A percentile compares a stretch with the other conserved stretches of the same genome.
These are phyloP conservation scores for Heterocephalus glaber DNA, from an alignment of 2,113 vertebrate genomes.

Conservation along the genomic window DNA sequence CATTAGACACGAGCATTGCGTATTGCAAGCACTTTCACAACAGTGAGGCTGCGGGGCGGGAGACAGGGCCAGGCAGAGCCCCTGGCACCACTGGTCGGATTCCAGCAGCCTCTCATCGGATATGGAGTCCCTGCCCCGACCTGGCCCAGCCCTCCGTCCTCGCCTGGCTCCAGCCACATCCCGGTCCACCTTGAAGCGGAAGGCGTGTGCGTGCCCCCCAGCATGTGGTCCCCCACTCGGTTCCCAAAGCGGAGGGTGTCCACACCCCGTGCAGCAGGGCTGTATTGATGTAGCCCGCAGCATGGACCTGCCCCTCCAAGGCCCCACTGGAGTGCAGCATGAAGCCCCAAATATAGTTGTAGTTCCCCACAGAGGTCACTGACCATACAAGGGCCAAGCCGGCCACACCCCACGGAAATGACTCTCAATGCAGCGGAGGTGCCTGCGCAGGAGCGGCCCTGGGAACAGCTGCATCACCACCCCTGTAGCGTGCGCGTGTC, in stretches of 20 bases:
- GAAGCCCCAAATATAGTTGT: conserved; percentile 94
- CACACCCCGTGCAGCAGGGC: conserved; percentile 81
- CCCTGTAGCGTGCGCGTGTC: conserved; percentile 86
- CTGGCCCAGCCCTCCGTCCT: neutral
- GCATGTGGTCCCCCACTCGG: conserved; percentile 87
- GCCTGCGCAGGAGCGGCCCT: conserved; percentile 92
- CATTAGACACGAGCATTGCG: neutral
- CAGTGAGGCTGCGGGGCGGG: neutral
- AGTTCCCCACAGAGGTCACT: conserved; percentile 90
- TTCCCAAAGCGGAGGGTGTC: conserved; percentile 86
- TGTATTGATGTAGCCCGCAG: conserved; percentile 90
- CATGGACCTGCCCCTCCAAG: conserved; percentile 91
- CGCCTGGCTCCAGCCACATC: conserved; percentile 87
- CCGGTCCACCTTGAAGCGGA: conserved; percentile 93
- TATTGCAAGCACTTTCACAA: conserved; percentile 1
- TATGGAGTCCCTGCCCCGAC: neutral
- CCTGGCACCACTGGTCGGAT: neutral
- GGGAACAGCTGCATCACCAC: conserved; percentile 68
- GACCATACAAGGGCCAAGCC: conserved; percentile 90
- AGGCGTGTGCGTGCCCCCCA: conserved; percentile 92
- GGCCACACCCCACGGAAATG: conserved; percentile 88
- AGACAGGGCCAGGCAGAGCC: neutral
- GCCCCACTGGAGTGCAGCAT: conserved; percentile 92
- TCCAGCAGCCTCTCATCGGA: neutral
- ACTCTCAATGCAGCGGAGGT: conserved; percentile 88